Percentiles rank a stretch among this genome's conserved stretches.
Evolutionary conservation across 2,888 invertebrate genomes (phyloP).

Genomic region (Globia sparganii): DNA sequence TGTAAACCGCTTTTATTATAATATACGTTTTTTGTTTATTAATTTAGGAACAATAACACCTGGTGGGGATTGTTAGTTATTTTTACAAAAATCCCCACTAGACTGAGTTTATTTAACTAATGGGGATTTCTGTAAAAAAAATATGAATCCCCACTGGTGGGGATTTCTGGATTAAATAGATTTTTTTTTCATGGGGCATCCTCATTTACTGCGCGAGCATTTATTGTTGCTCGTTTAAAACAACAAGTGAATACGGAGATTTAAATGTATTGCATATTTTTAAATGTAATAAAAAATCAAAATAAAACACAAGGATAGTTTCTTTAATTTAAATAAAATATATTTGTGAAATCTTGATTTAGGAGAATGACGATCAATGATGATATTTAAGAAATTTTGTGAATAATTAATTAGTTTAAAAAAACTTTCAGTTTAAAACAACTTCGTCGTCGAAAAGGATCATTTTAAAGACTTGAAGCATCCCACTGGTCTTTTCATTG

Average conservation of each 20-base stretch:
- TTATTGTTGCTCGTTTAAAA: neutral
- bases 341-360: neutral
- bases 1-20: too few relatives aligned
- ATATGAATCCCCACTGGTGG: too few relatives aligned
- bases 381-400: neutral
- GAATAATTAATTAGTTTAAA: neutral
- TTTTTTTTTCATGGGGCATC: neutral
- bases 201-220: neutral
- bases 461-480: constrained; percentile 23
- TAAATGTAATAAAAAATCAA: neutral
- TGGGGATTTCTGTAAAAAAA: too few relatives aligned
- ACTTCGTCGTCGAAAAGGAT: neutral
- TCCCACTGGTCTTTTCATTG: constrained; percentile 21
- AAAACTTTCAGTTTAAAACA: neutral
- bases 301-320: neutral
- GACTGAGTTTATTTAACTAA: too few relatives aligned
- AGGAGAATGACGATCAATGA: neutral
- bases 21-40: too few relatives aligned
- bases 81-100: too few relatives aligned
- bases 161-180: too few relatives aligned
- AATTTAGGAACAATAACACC: too few relatives aligned
- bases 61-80: too few relatives aligned
- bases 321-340: neutral
- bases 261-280: neutral
- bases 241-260: neutral